Percentiles rank a stretch among this genome's conserved stretches.
These are phyloP conservation scores for Phoebastria nigripes DNA, from an alignment of 2,797 vertebrate species.

Conservation along the genomic window DNA sequence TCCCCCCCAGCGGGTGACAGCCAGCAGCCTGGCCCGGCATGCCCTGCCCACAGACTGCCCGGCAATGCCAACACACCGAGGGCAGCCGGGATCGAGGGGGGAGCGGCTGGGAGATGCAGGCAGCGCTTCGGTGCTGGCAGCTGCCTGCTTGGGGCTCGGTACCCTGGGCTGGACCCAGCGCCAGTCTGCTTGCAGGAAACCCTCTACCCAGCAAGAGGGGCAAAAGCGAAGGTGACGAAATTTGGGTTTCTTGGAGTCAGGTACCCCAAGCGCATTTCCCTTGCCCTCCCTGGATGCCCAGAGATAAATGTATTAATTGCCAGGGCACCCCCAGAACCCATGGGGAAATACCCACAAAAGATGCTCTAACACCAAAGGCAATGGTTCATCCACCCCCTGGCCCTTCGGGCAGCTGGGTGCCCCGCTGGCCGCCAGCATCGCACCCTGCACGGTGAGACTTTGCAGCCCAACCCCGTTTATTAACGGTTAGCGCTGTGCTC, in stretches of 20 bases:
- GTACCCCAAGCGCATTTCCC: accelerated
- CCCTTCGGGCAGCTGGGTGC: accelerated
- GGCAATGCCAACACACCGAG: accelerated
- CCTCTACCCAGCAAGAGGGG: not conserved
- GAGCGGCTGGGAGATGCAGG: accelerated
- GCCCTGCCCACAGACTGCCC: not conserved
- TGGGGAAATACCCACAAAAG: not conserved
- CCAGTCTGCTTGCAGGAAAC: not conserved
- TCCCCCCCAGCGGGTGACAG: not conserved
- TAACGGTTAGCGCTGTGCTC: accelerated
- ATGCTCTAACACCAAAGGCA: not conserved
- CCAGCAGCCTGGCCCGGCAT: accelerated
- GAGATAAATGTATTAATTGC: accelerated
- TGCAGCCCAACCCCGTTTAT: accelerated
- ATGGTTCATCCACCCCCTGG: not conserved
- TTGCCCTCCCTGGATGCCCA: not conserved
- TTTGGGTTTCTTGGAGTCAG: accelerated
- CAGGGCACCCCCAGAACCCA: accelerated
- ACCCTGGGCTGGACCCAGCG: not conserved
- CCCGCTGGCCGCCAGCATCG: accelerated
- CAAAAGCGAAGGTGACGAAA: accelerated
- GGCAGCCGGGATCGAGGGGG: not conserved
- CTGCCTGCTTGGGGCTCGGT: not conserved
- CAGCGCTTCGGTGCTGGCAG: not conserved
- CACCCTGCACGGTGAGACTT: accelerated